Percentiles rank a stretch among this genome's conserved stretches.
Conservation (phyloP, 2,113 vertebrate species). For the Vicugna pacos region DNA sequence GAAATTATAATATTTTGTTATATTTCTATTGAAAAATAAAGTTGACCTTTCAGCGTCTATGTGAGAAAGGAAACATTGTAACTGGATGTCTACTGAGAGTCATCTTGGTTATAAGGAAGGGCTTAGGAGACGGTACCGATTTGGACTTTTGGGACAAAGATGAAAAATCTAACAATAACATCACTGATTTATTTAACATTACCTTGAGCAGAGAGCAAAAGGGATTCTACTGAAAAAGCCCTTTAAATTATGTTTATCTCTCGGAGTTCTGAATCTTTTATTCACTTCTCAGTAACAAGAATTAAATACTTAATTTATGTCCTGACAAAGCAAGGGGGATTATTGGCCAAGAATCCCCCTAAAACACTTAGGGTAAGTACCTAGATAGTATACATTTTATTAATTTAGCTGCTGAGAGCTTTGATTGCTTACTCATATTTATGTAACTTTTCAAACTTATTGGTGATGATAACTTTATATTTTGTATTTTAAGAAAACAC, state of each 20-base stretch:
- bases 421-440: neutral
- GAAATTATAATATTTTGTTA: neutral
- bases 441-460: neutral
- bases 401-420: neutral
- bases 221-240: neutral
- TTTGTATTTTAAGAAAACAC: neutral
- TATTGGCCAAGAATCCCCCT: neutral
- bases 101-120: neutral
- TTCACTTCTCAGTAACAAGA: neutral
- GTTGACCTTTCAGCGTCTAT: neutral
- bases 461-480: neutral
- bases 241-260: neutral
- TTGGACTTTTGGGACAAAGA: neutral
- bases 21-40: constrained; percentile 14
- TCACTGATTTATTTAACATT: constrained; percentile 21
- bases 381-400: neutral
- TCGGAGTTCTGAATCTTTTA: constrained; percentile 48
- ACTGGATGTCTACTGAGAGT: neutral
- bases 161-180: neutral
- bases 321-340: neutral
- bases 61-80: neutral
- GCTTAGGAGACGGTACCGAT: neutral
- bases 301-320: neutral
- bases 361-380: neutral
- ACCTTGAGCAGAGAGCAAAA: neutral